phyloP scores from a whole-genome alignment of 2,113 vertebrate genomes.

The Sylvilagus bachmani region DNA sequence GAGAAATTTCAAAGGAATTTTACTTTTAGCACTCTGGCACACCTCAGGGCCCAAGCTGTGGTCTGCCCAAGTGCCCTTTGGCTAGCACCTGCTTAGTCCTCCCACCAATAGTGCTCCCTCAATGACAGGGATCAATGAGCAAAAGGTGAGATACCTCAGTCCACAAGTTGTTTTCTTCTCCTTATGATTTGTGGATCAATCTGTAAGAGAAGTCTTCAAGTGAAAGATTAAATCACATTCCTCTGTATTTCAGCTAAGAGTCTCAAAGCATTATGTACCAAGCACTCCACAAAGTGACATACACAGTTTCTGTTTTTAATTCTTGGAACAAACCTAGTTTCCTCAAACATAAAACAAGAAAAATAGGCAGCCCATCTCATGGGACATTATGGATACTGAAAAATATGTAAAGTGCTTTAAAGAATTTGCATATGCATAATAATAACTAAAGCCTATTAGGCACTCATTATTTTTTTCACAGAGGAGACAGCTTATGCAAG shows the following conservation, averaged over 20 bases:
- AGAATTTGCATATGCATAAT: background rate
- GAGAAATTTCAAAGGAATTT: constrained; percentile 7
- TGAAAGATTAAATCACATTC: constrained; percentile 25
- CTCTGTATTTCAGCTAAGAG: background rate
- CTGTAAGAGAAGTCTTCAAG: background rate
- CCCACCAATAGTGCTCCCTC: background rate
- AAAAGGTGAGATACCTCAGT: background rate
- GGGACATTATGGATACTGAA: background rate
- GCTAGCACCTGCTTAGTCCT: background rate
- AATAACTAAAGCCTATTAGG: background rate
- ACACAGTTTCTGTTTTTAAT: constrained; percentile 2
- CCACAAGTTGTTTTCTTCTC: background rate
- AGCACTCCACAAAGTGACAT: background rate
- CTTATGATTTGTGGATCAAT: background rate
- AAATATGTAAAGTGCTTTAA: constrained; percentile 5
- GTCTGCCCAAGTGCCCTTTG: background rate
- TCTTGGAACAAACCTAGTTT: constrained; percentile 46
- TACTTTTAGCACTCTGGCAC: background rate
- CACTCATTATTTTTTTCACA: background rate
- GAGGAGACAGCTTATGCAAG: background rate
- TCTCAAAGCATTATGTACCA: background rate
- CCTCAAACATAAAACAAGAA: background rate
- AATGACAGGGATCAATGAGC: background rate
- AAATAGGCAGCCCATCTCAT: background rate
- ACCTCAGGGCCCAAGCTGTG: background rate